Evolutionary conservation across 2,113 vertebrate species (phyloP), one percentile per base, ranked within the genome.

Genomic region (Mormyrus lacerda): DNA sequence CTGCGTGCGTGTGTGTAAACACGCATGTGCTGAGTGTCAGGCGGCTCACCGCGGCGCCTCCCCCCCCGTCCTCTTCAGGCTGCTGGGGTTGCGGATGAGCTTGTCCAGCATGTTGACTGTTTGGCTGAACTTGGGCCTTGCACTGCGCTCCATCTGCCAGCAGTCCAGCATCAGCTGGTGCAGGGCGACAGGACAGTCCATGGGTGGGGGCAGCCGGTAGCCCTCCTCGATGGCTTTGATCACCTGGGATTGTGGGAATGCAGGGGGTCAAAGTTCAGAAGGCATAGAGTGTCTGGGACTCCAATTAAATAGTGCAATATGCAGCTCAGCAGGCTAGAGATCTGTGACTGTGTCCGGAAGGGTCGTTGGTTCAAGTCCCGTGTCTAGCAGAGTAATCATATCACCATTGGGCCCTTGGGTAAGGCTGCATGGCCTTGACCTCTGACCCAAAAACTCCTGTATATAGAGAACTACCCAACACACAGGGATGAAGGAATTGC

Each of bases 61-160:
- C 0, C 96, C 96, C 65, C 98, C 98, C 0, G 97, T 99, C 94
- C 97, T 97, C 96, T 99, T 99, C 93, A 99, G 95, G 89, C 97
- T 98, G 95, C 97, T 98, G 87, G 98, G 98, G 91, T 99, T 99
- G 88, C 98, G 97, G 94, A 99, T 99, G 91, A 99, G 97, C 94
- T 99, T 99, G 96, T 99, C 98, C 95, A 99, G 94, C 97, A 99
- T 99, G 97, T 98, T 99, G 95, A 99, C 98, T 1, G 99, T 99
- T 96, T 99, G 98, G 91, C 97, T 97, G 89, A 99, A 99, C 91
- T 98, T 99, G 39, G 98, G 98, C 90, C 98, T 96, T 94, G 98
- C 97, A 0, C 97, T 97, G 61, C 98, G 95, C 89, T 99, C 98
- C 92, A 98, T 97, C 96, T 99, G 98, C 98, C 98, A 99, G 94